These are phyloP conservation scores for Drosophila bocqueti DNA, from an alignment of 1,140 invertebrate genomes.

Conservation along the genomic window DNA sequence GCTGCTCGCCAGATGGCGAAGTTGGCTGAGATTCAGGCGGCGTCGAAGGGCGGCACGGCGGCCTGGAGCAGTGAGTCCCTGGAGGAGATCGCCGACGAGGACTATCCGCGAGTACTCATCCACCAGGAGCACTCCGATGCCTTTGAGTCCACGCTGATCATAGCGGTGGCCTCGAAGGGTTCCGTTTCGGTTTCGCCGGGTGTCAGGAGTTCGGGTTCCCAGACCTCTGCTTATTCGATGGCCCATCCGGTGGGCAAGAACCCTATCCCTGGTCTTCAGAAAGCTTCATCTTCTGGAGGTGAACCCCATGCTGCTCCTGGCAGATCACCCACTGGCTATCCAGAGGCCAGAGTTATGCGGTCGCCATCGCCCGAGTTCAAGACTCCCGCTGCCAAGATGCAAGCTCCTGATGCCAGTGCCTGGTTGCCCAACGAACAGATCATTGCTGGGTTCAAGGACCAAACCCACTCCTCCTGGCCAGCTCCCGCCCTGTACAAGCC, in stretches of 20 bases:
- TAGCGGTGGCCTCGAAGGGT: conserved; percentile 67
- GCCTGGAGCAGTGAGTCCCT: conserved; percentile 73
- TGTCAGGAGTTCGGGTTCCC: not conserved
- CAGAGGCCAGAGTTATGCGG: not conserved
- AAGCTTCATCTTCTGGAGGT: not conserved
- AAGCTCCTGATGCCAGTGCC: not conserved
- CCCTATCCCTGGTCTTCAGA: not conserved
- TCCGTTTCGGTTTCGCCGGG: conserved; percentile 13
- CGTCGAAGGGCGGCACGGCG: conserved; percentile 37
- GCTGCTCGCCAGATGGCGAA: conserved; percentile 51
- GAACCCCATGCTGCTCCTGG: not conserved
- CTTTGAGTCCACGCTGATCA: conserved; percentile 79
- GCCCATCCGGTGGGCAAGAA: not conserved
- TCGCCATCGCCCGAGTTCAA: conserved; percentile 20
- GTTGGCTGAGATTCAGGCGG: conserved; percentile 54
- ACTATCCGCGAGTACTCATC: conserved; percentile 78
- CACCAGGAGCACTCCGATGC: conserved; percentile 78
- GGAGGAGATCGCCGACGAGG: conserved; percentile 59
- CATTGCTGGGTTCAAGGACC: conserved; percentile 57
- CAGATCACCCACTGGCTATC: not conserved
- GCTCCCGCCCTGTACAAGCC: conserved; percentile 64
- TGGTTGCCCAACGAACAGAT: conserved; percentile 77
- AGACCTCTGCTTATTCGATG: not conserved
- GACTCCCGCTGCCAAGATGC: conserved; percentile 1
- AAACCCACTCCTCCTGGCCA: conserved; percentile 33